These are phyloP conservation scores for Euclidia mi DNA, from an alignment of 2,888 invertebrate species.

Conservation along the genomic window DNA sequence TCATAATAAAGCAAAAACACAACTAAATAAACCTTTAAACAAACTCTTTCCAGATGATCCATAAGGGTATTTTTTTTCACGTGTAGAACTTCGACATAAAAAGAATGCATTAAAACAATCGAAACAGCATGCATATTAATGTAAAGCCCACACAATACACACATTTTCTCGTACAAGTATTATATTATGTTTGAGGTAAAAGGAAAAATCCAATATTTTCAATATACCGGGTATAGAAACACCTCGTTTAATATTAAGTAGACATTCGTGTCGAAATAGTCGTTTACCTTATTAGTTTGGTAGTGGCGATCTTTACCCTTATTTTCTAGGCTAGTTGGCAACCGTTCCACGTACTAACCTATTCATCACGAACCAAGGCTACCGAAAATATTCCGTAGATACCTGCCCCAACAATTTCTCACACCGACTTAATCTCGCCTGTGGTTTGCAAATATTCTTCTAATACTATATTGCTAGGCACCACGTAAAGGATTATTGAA, in stretches of 20 bases:
- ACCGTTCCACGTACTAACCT: constrained; percentile 67
- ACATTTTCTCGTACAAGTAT: too few relatives aligned
- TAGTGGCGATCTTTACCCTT: constrained; percentile 19
- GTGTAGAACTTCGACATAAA: too few relatives aligned
- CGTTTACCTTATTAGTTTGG: constrained; percentile 34
- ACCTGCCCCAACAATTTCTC: constrained; percentile 65
- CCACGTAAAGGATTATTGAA: constrained; percentile 36
- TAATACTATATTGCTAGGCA: constrained; percentile 44
- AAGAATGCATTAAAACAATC: too few relatives aligned
- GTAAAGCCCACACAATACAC: too few relatives aligned
- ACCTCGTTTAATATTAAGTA: constrained; percentile 4
- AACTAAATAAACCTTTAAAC: too few relatives aligned
- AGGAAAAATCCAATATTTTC: too few relatives aligned
- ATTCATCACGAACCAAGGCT: constrained; percentile 73
- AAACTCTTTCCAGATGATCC: too few relatives aligned
- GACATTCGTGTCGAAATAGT: constrained; percentile 29
- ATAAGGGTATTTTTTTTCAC: too few relatives aligned
- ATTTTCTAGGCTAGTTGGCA: constrained; percentile 48
- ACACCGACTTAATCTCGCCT: constrained; percentile 69
- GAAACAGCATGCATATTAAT: too few relatives aligned
- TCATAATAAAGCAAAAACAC: too few relatives aligned
- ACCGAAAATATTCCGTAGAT: constrained; percentile 60
- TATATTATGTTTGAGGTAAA: too few relatives aligned
- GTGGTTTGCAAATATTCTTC: constrained; percentile 63
- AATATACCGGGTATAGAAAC: too few relatives aligned